Conservation (phyloP, 1,140 invertebrate species). For the Cardiocondyla obscurior region DNA sequence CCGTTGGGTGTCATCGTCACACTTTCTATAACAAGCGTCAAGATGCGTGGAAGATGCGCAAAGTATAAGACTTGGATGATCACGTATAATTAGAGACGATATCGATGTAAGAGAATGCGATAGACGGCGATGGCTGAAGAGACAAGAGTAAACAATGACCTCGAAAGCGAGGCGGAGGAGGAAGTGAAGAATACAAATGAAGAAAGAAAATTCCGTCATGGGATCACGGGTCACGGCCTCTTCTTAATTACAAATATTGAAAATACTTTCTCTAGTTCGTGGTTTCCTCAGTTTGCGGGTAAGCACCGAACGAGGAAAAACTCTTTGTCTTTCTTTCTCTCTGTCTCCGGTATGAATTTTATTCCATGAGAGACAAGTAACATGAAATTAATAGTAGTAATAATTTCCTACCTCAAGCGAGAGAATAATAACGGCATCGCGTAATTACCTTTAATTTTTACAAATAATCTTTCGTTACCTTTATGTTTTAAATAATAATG, state of each 20-base stretch:
- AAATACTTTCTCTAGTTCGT: constrained; percentile 47
- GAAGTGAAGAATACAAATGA: neutral
- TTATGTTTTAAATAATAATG: neutral
- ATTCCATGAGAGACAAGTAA: neutral
- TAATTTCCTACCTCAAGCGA: neutral
- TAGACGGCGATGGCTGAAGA: neutral
- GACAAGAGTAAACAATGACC: constrained; percentile 13
- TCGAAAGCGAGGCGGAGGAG: neutral
- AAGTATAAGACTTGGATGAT: neutral
- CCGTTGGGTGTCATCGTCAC: constrained; percentile 41
- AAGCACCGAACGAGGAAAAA: neutral
- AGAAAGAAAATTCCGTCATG: neutral
- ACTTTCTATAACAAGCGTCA: constrained; percentile 54
- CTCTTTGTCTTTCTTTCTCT: no score
- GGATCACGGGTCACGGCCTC: neutral
- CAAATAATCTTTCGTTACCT: neutral
- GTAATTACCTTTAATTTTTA: neutral
- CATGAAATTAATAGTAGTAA: neutral
- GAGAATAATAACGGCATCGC: neutral
- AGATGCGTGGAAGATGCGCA: neutral
- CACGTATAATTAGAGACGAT: neutral
- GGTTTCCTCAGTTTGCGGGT: constrained; percentile 2
- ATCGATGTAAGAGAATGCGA: neutral
- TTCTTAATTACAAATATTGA: constrained; percentile 47
- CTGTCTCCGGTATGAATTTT: neutral